Base-by-base conservation (phyloP, 2,888 invertebrate species). In the Endomychus coccineus region DNA sequence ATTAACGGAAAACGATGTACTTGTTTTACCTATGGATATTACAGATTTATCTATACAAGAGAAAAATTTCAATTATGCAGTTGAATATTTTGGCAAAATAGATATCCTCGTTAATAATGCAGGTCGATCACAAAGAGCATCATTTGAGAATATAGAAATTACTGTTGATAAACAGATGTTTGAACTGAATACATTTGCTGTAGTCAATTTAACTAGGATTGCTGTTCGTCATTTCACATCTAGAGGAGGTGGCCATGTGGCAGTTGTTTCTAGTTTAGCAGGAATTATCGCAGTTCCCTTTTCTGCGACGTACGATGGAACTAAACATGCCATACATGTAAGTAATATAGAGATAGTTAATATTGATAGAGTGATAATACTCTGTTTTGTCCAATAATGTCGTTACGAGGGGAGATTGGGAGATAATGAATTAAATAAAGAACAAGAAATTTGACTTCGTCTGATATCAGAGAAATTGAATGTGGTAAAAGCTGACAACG, bases 41-140 rank as follows among this genome's bases (percentile, higher is more conserved):
- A 59, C 75, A 4, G 66, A 80, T 12, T 55, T 75, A 15, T 63
- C 72, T 0, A 61, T 63, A 7, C 87, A 88, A 55, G 66, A 77
- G 51, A 55, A 66, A 16, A 67, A 72, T 16, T 75, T 84, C 17
- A 66, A 77, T 29, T 61, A 67, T 34, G 78, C 84, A 1, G 56
- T 85, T 1, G 58, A 73, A 16, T 74, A 80, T 55, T 87, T 84
- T 59, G 83, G 78, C 27, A 60, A 75, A 67, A 62, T 89, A 24
- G 84, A 89, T 56, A 73, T 88, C 37, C 67, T 89, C 21, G 74
- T 89, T 0, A 85, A 83, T 56, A 89, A 89, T 66, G 87, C 87
- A 1, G 88, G 87, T 0, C 66, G 85, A 35, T 82, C 83, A 4
- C 88, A 89, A 59, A 68, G 87, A 43, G 82, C 82, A 1, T 51